Conservation (phyloP, 1,140 invertebrate species). For the Conopomorpha cramerella region DNA sequence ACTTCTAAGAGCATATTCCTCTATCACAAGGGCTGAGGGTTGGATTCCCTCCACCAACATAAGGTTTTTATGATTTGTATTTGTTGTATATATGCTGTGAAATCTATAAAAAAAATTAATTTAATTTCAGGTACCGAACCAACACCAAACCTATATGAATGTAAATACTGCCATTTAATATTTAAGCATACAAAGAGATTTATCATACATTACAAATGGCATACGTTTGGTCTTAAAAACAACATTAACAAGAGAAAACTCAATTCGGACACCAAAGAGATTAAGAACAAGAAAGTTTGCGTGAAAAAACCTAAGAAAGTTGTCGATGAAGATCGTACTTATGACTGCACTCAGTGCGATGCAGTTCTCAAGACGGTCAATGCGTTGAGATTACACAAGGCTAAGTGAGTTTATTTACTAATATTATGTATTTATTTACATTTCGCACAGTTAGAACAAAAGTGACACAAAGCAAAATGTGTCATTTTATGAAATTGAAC, state of each 20-base stretch:
- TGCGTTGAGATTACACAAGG: slow-evolving; percentile 31
- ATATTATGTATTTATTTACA: too few relatives aligned
- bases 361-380: slow-evolving; percentile 24
- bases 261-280: slow-evolving; percentile 18
- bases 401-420: slow-evolving; percentile 18
- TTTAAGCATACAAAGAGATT: slow-evolving; percentile 42
- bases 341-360: slow-evolving; percentile 32
- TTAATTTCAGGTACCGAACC: background rate
- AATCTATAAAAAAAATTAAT: background rate
- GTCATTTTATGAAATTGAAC: too few relatives aligned
- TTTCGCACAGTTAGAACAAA: too few relatives aligned
- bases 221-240: slow-evolving; percentile 34
- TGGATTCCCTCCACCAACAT: too few relatives aligned
- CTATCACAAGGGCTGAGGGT: too few relatives aligned
- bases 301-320: slow-evolving; percentile 1
- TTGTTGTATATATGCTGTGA: too few relatives aligned
- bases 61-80: too few relatives aligned
- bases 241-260: slow-evolving; percentile 25
- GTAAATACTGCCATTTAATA: slow-evolving; percentile 27
- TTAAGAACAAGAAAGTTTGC: slow-evolving; percentile 19
- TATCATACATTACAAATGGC: slow-evolving; percentile 45
- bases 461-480: background rate
- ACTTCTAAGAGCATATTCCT: too few relatives aligned
- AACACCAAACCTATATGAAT: slow-evolving; percentile 21
- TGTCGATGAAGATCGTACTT: slow-evolving; percentile 11